Evolutionary conservation across 2,888 invertebrate genomes (phyloP).

Genomic region (Ecliptopera silaceata): DNA sequence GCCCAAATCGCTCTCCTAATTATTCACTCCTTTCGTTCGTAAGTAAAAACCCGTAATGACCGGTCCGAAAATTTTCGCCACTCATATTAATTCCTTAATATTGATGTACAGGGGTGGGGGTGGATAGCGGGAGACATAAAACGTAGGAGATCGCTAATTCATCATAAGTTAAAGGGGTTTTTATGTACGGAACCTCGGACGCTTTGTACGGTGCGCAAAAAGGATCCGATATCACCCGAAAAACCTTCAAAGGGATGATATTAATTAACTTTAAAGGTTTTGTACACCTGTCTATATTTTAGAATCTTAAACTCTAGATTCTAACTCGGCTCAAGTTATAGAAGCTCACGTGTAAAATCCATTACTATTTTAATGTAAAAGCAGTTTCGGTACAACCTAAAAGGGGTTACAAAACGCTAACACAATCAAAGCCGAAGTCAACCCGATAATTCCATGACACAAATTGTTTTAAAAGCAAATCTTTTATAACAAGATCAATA

Average conservation of each 20-base stretch:
- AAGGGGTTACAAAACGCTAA: constrained; percentile 13
- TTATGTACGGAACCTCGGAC: constrained; percentile 71
- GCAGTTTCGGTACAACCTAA: too few species aligned
- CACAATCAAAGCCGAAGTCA: constrained; percentile 24
- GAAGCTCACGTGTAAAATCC: not conserved
- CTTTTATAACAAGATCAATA: constrained; percentile 69
- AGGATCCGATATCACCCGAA: constrained; percentile 69
- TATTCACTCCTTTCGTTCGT: constrained; percentile 38
- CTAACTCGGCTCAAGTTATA: constrained; percentile 8
- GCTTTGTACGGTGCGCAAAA: constrained; percentile 73
- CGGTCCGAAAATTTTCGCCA: constrained; percentile 67
- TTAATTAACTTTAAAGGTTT: constrained; percentile 60
- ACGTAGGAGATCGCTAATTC: constrained; percentile 83
- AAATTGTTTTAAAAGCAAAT: constrained; percentile 39
- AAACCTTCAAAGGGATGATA: constrained; percentile 60
- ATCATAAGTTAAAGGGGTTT: constrained; percentile 84
- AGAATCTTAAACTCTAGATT: constrained; percentile 18
- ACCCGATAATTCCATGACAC: constrained; percentile 32
- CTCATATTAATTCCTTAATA: constrained; percentile 68
- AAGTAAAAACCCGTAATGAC: constrained; percentile 46
- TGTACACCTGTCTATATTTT: constrained; percentile 37
- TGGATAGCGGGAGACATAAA: constrained; percentile 81
- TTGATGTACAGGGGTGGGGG: constrained; percentile 39
- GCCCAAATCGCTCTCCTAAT: constrained; percentile 31
- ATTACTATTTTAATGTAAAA: too few species aligned